phyloP scores from a whole-genome alignment of 2,888 invertebrate genomes.

The Cartodere bifasciata region DNA sequence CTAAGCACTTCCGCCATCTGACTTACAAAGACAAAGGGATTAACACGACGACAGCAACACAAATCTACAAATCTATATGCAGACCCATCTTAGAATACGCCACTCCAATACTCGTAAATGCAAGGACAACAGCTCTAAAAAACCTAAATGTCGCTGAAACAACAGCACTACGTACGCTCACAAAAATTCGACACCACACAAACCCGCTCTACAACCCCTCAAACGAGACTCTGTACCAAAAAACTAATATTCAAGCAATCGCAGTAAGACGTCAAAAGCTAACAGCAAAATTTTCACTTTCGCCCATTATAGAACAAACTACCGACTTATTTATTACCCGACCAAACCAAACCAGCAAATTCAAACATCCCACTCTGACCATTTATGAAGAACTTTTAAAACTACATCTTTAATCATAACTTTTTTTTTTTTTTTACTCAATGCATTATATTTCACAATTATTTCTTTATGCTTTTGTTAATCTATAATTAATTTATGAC shows the following conservation, averaged over 20 bases:
- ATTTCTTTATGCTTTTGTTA: no score
- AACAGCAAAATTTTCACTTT: conserved; percentile 4
- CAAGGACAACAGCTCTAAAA: conserved; percentile 4
- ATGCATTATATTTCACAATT: no score
- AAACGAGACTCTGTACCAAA: conserved; percentile 2
- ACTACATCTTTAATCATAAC: no score
- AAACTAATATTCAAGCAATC: conserved; percentile 5
- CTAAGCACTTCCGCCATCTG: conserved; percentile 2
- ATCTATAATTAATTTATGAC: no score
- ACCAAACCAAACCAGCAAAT: no score
- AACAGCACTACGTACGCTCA: conserved; percentile 5
- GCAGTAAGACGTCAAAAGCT: neutral
- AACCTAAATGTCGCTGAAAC: conserved; percentile 8
- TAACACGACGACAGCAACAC: conserved; percentile 1
- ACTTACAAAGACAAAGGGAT: neutral
- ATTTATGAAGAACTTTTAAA: no score
- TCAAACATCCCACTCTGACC: no score
- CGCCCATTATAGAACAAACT: no score
- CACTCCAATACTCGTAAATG: conserved; percentile 3
- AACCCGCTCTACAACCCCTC: conserved; percentile 4
- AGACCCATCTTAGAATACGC: conserved; percentile 6
- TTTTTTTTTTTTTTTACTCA: no score
- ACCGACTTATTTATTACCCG: no score
- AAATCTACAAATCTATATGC: conserved; percentile 7
- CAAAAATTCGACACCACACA: conserved; percentile 4